phyloP scores from a whole-genome alignment of 2,888 invertebrate species.

The Belgica antarctica region DNA sequence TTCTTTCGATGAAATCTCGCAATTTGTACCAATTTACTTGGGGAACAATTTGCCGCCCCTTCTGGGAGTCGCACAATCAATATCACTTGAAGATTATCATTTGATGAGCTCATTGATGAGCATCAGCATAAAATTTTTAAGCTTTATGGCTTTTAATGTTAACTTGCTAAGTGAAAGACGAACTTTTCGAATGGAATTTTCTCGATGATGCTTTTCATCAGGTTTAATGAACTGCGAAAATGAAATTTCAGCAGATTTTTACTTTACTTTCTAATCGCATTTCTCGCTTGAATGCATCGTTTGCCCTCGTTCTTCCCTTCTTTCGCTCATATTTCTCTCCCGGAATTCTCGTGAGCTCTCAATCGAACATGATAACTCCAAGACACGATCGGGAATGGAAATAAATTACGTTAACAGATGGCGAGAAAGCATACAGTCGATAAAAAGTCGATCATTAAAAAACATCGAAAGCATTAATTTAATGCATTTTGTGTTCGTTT shows the following conservation, averaged over 20 bases:
- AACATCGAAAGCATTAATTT: background rate
- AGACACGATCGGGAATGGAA: background rate
- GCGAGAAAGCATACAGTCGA: constrained; percentile 2
- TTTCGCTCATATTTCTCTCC: background rate
- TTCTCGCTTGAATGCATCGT: background rate
- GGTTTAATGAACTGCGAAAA: constrained; percentile 18
- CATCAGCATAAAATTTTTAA: constrained; percentile 15
- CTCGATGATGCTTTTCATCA: constrained; percentile 3
- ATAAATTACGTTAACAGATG: background rate
- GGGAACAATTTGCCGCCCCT: background rate
- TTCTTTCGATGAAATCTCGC: background rate
- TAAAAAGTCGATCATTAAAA: constrained; percentile 17
- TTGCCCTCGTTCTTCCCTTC: no score
- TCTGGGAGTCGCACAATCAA: constrained; percentile 8
- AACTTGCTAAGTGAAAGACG: background rate
- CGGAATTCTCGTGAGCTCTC: background rate
- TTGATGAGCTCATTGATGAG: constrained; percentile 17
- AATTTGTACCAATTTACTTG: background rate
- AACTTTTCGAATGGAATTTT: constrained; percentile 7
- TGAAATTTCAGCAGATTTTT: constrained; percentile 8
- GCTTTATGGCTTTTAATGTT: constrained; percentile 10
- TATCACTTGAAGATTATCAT: constrained; percentile 15
- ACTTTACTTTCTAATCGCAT: constrained; percentile 11
- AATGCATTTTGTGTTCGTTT: background rate
- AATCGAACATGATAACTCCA: background rate